Conservation (phyloP, 2,113 vertebrate genomes). For the Corynorhinus townsendii region DNA sequence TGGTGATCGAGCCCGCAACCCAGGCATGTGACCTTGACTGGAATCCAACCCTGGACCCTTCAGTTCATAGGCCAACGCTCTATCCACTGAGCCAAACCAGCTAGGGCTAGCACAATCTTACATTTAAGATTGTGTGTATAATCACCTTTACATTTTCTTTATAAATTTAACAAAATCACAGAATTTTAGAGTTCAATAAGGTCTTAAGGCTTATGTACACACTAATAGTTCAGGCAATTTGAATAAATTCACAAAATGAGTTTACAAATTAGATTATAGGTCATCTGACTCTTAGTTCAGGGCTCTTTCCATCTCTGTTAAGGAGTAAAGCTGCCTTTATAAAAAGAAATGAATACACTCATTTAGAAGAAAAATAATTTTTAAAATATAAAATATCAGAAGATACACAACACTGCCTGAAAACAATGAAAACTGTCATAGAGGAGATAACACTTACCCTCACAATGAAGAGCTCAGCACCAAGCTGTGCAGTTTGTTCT, state of each 20-base stretch:
- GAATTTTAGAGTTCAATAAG: background rate
- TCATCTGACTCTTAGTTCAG: background rate
- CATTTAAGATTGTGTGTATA: background rate
- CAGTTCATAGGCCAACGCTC: no score
- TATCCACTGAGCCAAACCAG: no score
- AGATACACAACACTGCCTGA: background rate
- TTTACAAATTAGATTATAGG: slow-evolving; percentile 25
- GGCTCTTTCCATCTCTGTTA: background rate
- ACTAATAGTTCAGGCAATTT: background rate
- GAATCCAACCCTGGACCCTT: no score
- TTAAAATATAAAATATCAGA: background rate
- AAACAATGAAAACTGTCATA: background rate
- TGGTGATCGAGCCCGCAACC: no score
- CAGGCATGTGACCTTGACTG: no score
- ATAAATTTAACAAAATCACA: slow-evolving; percentile 13
- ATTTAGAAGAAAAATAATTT: background rate
- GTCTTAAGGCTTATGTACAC: background rate
- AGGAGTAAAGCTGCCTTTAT: background rate
- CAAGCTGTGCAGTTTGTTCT: slow-evolving; percentile 97
- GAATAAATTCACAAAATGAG: background rate
- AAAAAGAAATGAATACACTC: background rate
- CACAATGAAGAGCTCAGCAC: slow-evolving; percentile 96
- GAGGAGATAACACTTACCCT: slow-evolving; percentile 82
- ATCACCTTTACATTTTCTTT: background rate
- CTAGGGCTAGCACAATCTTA: background rate